phyloP scores from a whole-genome alignment of 2,797 vertebrate genomes.

The Mus caroli region DNA sequence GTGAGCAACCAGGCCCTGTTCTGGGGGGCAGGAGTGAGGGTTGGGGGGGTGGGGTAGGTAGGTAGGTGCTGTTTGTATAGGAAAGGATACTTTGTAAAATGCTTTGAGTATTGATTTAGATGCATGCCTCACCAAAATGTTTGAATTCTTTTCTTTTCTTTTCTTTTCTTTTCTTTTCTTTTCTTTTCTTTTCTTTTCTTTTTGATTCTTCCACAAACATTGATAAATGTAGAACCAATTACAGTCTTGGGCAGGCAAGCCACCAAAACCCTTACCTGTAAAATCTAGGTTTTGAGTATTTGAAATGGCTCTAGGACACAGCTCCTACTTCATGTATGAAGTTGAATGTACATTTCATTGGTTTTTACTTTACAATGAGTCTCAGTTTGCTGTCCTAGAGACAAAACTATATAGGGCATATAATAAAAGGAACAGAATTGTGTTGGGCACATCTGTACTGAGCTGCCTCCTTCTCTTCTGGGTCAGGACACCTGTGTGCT shows the following conservation, averaged over 20 bases:
- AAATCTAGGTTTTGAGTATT: slow-evolving; percentile 58
- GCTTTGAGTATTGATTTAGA: slow-evolving; percentile 8
- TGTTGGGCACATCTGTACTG: background rate
- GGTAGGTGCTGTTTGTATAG: background rate
- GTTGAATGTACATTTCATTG: background rate
- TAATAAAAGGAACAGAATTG: background rate
- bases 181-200: slow-evolving; percentile 29
- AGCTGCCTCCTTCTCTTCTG: background rate
- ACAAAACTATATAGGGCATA: background rate
- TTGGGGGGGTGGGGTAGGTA: too few relatives aligned
- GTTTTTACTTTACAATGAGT: slow-evolving; percentile 16
- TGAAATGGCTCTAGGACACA: slow-evolving; percentile 31
- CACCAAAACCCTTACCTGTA: slow-evolving; percentile 36
- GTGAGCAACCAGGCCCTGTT: background rate
- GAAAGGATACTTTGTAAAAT: background rate
- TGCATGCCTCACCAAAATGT: background rate
- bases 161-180: background rate
- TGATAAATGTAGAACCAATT: slow-evolving; percentile 60
- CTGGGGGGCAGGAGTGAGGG: too few relatives aligned
- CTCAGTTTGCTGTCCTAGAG: slow-evolving; percentile 37
- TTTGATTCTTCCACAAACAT: slow-evolving; percentile 33
- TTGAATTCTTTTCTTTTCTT: slow-evolving; percentile 30
- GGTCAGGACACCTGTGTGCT: background rate
- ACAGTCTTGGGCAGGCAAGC: slow-evolving; percentile 24
- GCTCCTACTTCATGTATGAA: background rate